Evolutionary conservation across 2,113 vertebrate genomes (phyloP).

Genomic region (Globicephala melas): DNA sequence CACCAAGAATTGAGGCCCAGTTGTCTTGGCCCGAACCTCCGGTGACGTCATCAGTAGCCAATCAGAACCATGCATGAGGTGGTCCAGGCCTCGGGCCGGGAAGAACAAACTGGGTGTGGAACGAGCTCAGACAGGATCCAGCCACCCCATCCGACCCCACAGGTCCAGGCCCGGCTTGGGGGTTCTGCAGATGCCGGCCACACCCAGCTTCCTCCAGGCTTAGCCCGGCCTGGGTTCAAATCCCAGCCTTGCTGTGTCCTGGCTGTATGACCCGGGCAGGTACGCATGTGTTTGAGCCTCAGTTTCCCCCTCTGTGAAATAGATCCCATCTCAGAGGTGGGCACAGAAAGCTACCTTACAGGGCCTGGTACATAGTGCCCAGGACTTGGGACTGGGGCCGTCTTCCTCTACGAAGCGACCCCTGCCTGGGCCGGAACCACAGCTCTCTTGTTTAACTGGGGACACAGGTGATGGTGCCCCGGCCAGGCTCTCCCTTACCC

Average conservation of each 20-base stretch:
- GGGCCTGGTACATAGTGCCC: fast-evolving
- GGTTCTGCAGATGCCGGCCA: neutral
- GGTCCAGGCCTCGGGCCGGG: neutral
- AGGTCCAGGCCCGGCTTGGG: fast-evolving
- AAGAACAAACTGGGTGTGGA: neutral
- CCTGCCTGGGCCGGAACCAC: fast-evolving
- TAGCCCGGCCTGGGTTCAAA: neutral
- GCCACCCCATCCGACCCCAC: fast-evolving
- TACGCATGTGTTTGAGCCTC: neutral
- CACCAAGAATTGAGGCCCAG: neutral
- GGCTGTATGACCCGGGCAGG: neutral
- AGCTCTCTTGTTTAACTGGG: fast-evolving
- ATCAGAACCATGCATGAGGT: slow-evolving; percentile 1
- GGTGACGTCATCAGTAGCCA: slow-evolving; percentile 72
- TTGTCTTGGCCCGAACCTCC: neutral
- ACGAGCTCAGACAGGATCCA: neutral
- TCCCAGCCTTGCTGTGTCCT: neutral
- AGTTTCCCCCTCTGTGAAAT: neutral
- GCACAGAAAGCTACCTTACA: neutral
- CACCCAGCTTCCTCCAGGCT: neutral
- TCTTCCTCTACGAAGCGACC: neutral
- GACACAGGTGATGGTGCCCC: fast-evolving
- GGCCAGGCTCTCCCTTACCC: neutral
- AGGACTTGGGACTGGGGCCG: neutral
- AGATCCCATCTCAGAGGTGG: neutral